A percentile compares a stretch with the other conserved stretches of the same genome.
Conservation (phyloP, 2,797 vertebrate species). For the Mareca penelope region DNA sequence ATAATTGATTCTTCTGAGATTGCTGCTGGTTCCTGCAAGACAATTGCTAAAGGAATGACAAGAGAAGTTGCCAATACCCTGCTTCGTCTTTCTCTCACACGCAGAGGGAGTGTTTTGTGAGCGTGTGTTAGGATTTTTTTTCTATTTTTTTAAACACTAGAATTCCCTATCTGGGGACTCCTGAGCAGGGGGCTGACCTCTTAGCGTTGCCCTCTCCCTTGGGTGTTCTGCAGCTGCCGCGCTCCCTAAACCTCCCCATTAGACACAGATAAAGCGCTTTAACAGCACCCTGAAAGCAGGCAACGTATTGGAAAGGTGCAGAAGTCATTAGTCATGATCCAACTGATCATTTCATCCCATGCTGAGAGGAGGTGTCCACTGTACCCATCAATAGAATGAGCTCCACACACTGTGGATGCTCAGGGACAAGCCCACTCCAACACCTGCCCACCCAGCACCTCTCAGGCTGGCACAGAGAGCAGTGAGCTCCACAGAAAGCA, state of each 20-base stretch:
- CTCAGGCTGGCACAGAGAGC: background rate
- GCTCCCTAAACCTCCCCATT: background rate
- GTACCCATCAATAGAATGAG: background rate
- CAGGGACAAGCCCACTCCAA: background rate
- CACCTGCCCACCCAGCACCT: background rate
- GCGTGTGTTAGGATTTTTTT: background rate
- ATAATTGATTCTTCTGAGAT: background rate
- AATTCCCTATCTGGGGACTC: background rate
- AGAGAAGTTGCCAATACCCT: background rate
- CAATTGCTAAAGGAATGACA: background rate
- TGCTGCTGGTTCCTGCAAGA: background rate
- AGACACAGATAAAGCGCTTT: fast-evolving
- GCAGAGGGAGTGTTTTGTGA: background rate
- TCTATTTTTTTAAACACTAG: background rate
- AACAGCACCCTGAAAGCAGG: background rate
- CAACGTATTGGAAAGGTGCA: background rate
- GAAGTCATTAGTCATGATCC: background rate
- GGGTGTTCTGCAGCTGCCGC: background rate
- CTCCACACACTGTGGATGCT: fast-evolving
- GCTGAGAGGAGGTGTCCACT: background rate
- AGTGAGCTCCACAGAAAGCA: background rate
- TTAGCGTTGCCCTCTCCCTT: background rate
- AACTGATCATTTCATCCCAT: background rate
- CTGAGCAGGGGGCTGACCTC: background rate
- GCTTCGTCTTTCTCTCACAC: background rate